Conservation (phyloP, 2,113 vertebrate species). For the Osmerus mordax region DNA sequence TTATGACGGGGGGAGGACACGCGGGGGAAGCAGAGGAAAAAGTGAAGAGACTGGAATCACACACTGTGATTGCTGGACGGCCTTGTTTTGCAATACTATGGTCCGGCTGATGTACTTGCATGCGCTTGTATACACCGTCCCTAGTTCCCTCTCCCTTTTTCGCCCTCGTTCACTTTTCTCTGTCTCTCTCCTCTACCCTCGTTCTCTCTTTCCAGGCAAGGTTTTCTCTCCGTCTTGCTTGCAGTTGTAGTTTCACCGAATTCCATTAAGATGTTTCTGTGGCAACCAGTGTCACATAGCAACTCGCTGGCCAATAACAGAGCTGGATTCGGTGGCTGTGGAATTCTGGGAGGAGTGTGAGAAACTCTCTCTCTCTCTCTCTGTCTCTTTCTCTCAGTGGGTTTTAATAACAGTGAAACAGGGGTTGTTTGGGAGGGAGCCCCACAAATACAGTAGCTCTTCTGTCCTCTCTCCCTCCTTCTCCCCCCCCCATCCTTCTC, state of each 20-base stretch:
- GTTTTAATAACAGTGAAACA: slow-evolving; percentile 15
- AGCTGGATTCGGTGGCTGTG: slow-evolving; percentile 33
- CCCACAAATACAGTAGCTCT: slow-evolving; percentile 19
- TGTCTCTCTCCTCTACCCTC: not conserved
- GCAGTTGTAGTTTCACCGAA: slow-evolving; percentile 59
- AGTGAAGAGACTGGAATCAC: no score
- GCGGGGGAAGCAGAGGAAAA: no score
- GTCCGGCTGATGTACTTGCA: no score
- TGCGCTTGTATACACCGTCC: no score
- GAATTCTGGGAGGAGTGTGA: slow-evolving; percentile 40
- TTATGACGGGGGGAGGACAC: no score
- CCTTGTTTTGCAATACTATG: no score
- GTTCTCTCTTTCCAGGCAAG: not conserved
- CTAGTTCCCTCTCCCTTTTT: no score
- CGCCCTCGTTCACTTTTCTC: no score
- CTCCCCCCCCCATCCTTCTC: not conserved
- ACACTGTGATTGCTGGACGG: no score
- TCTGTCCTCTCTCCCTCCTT: not conserved
- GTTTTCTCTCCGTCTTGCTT: slow-evolving; percentile 26
- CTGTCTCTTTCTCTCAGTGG: not conserved
- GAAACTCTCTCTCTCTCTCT: slow-evolving; percentile 16
- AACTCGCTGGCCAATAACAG: slow-evolving; percentile 53
- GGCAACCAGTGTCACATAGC: slow-evolving; percentile 66
- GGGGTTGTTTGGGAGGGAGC: slow-evolving; percentile 1
- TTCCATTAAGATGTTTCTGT: slow-evolving; percentile 69